Evolutionary conservation across 1,140 invertebrate genomes (phyloP).

Genomic region (Drosophila obscura): DNA sequence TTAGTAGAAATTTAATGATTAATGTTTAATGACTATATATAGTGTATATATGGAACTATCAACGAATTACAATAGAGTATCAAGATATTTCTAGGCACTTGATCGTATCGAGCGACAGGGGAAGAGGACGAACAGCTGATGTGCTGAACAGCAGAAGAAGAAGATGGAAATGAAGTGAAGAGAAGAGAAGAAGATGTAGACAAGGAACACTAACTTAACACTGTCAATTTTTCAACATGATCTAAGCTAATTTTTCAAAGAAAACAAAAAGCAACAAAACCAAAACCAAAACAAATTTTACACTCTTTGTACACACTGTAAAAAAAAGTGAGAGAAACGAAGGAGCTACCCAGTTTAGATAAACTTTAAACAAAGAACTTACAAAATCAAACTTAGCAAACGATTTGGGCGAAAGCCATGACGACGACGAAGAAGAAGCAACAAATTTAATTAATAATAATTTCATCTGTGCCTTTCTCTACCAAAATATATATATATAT

Average conservation of each 20-base stretch:
- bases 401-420: conserved; percentile 26
- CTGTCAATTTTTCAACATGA: conserved; percentile 74
- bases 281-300: conserved; percentile 58
- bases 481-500: conserved; percentile 54
- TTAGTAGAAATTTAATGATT: conserved; percentile 54
- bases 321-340: conserved; percentile 13
- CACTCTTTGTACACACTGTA: conserved; percentile 72
- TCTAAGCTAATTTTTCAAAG: conserved; percentile 54
- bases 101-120: conserved; percentile 9
- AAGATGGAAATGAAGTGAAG: conserved; percentile 5
- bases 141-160: conserved; percentile 6
- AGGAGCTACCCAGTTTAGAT: conserved; percentile 67
- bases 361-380: conserved; percentile 58
- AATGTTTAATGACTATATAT: conserved; percentile 46
- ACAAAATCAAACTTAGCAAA: conserved; percentile 68
- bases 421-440: conserved; percentile 30
- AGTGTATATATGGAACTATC: conserved; percentile 72
- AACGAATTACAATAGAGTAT: conserved; percentile 75
- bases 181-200: neutral
- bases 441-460: conserved; percentile 74
- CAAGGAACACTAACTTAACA: conserved; percentile 57
- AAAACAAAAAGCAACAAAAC: conserved; percentile 14
- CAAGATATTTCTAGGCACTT: conserved; percentile 41
- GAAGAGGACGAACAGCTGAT: neutral
- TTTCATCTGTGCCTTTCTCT: conserved; percentile 82